phyloP scores from a whole-genome alignment of 2,888 invertebrate genomes.

The Drosophila monieri region DNA sequence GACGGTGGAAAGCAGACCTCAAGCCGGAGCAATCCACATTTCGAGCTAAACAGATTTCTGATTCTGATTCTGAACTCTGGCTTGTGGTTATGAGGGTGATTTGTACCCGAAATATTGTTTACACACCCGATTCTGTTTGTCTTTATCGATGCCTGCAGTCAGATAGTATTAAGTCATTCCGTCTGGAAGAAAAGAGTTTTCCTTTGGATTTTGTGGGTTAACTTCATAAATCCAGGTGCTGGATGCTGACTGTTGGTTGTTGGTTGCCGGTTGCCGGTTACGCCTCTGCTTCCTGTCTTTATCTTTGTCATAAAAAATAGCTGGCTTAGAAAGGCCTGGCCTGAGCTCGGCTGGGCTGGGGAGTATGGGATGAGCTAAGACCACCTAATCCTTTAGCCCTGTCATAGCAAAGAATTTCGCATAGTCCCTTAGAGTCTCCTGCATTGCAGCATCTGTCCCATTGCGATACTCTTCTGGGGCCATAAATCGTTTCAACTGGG shows the following conservation, averaged over 20 bases:
- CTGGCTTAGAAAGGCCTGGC: constrained; percentile 29
- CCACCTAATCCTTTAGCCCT: constrained; percentile 66
- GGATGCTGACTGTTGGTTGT: not conserved
- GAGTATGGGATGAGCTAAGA: constrained; percentile 31
- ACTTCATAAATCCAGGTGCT: constrained; percentile 11
- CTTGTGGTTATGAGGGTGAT: constrained; percentile 53
- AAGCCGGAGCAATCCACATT: constrained; percentile 52
- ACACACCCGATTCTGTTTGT: constrained; percentile 67
- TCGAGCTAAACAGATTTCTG: constrained; percentile 43
- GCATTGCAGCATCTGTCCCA: constrained; percentile 8
- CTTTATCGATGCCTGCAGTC: constrained; percentile 48
- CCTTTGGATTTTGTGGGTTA: constrained; percentile 19
- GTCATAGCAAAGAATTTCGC: constrained; percentile 6
- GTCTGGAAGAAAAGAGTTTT: constrained; percentile 38
- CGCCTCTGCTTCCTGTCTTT: constrained; percentile 19
- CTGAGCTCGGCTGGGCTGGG: not conserved
- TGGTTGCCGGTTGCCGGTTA: not conserved
- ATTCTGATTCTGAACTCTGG: constrained; percentile 38
- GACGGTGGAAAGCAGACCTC: constrained; percentile 52
- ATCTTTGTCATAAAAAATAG: constrained; percentile 59
- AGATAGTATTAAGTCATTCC: constrained; percentile 71
- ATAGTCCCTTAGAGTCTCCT: not conserved
- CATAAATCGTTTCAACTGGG: constrained; percentile 2
- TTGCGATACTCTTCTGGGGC: constrained; percentile 8
- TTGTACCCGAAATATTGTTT: constrained; percentile 66